Base-by-base conservation (phyloP, 2,888 invertebrate species). In the Drosophila macrospina region DNA sequence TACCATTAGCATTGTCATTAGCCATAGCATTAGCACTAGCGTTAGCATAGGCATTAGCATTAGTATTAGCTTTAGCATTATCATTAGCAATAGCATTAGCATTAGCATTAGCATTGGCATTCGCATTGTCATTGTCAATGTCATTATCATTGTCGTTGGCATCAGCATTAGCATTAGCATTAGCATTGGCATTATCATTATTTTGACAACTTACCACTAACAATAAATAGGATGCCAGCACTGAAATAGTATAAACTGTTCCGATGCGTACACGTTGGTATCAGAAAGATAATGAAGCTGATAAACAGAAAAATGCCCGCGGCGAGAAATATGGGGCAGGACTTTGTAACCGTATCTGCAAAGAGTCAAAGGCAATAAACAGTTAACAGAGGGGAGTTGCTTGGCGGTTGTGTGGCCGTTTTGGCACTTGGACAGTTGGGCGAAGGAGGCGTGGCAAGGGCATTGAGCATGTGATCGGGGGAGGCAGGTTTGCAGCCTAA, bases 331-430 rank as follows among this genome's bases (percentile, higher is more conserved):
- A 97, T 97, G 45, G 96, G 95, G 54, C 96, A 96, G 7, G 97
- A 96, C 90, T 96, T 94, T 11, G 96, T 97, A 59, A 97, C 97
- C 51, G 97, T 96, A 93, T 97, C 98, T 98, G 94, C 10, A 81
- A 60, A 44, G 5, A 7, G 11, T 32, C 4, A 36, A 55, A 26
- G 7, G 5, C 32, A 34, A 30, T 16, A 41, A 28, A 45, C 39
- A 13, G 10, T 34, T 42, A 36, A 10, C 13, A 41, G 28, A 39
- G 39, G 7, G 26, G 16, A 30, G 5, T 16, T 39, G 37, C 11
- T 37, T n/a, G 16, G 6, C 39, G 24, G 10, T n/a, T 15, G 13
- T 20, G 20, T 32, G 6, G 34, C 10, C 20, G 5, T 6, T 13
- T 13, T 1, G 30, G 1, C n/a, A n/a, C 10, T 10, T 15, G 4